Conservation (phyloP, 2,888 invertebrate genomes). For the Elegia similella region DNA sequence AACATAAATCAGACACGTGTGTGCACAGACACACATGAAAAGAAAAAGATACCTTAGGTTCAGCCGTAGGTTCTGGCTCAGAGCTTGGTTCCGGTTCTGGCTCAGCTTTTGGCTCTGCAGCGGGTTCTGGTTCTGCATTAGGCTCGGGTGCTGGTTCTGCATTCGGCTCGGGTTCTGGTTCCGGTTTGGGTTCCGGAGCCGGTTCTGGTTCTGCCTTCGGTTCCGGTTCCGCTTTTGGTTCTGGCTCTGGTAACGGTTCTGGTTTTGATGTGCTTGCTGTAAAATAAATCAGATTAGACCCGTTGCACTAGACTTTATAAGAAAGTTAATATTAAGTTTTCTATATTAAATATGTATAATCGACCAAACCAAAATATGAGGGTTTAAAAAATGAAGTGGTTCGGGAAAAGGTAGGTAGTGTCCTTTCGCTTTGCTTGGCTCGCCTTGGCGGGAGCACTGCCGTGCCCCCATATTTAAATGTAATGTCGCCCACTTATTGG, state of each 20-base stretch:
- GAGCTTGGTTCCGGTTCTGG: no score
- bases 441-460: no score
- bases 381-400: not conserved
- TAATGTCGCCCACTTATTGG: no score
- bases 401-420: not conserved
- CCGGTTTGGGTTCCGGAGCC: conserved; percentile 44
- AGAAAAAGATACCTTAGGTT: conserved; percentile 44
- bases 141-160: conserved; percentile 33
- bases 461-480: not conserved
- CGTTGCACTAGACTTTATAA: no score
- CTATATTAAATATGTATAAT: not conserved
- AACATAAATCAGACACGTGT: no score
- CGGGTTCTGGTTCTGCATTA: conserved; percentile 40
- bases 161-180: conserved; percentile 44
- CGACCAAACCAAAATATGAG: not conserved
- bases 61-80: conserved; percentile 54
- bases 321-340: no score
- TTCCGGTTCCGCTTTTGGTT: conserved; percentile 44
- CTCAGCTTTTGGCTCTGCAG: no score
- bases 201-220: conserved; percentile 44
- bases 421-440: no score
- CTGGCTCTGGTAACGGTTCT: conserved; percentile 37
- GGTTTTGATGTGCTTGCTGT: conserved; percentile 29
- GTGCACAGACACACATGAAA: no score
- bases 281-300: not conserved